These are phyloP conservation scores for pig (Sus scrofa) DNA, from an alignment of 2,113 vertebrate genomes.

Conservation along the genomic window T2T-Sscrofa CM000814.6:78610001-78610500, in stretches of 20 bases:
- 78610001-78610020: neutral
- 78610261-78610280: neutral
- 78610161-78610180: neutral
- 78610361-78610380: neutral
- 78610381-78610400: too few species aligned
- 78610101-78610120: neutral
- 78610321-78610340: neutral
- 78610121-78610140: neutral
- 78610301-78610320: neutral
- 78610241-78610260: neutral
- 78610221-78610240: neutral
- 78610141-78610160: neutral
- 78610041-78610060: neutral
- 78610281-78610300: neutral
- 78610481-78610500: neutral
- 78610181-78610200: neutral
- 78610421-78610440: neutral
- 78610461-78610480: neutral
- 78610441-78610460: neutral
- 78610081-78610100: neutral
- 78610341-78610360: neutral
- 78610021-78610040: neutral
- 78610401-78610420: neutral
- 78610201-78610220: fast-evolving
- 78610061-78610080: neutral